Evolutionary conservation across 2,113 vertebrate species (phyloP), one percentile per base, ranked within the genome.

Genomic region (Cavia porcellus): DNA sequence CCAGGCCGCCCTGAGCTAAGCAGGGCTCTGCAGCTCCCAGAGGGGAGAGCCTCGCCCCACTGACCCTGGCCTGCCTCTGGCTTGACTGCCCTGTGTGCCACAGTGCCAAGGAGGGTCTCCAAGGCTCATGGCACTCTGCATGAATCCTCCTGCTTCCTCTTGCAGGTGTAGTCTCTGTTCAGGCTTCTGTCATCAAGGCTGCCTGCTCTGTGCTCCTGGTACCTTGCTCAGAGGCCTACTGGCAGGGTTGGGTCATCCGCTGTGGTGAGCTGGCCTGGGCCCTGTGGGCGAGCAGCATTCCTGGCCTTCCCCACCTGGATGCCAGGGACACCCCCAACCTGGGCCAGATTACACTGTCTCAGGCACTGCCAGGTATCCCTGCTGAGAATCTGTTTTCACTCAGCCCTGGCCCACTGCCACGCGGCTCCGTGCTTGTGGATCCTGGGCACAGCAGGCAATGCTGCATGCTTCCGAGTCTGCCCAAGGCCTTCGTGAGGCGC

Each of bases 81-180:
- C 47, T 61, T 15, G 1, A 1, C 1, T 30, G 19, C 42, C n/a
- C 30, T n/a, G 12, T 10, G 3, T 1, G 25, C 4, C 4, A 24
- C 0, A 11, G 11, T 3, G 4, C 45, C 9, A 11, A 50, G 57
- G 25, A 52, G 19, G 68, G 79, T 25, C 52, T 35, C 14, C 6
- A 3, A 1, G 42, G 42, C 25, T 74, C 42, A 3, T 32, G 19
- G 6, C 0, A 3, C 42, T 68, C 59, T 30, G 47, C 5, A 10
- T 13, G 4, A 7, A 10, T 20, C 45, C 15, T 13, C 20, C 14
- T 61, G 3, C 17, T 42, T 42, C 42, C 50, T 55, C 22, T 38
- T 20, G 17, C 22, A 59, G 57, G 14, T 4, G n/a, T 10, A 22
- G 64, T 35, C 1, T 50, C 62, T 32, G 0, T 9, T 20, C 11